Percentiles rank a stretch among this genome's conserved stretches.
phyloP scores from a whole-genome alignment of 2,797 vertebrate genomes.

The Oceanodroma leucorhoa region DNA sequence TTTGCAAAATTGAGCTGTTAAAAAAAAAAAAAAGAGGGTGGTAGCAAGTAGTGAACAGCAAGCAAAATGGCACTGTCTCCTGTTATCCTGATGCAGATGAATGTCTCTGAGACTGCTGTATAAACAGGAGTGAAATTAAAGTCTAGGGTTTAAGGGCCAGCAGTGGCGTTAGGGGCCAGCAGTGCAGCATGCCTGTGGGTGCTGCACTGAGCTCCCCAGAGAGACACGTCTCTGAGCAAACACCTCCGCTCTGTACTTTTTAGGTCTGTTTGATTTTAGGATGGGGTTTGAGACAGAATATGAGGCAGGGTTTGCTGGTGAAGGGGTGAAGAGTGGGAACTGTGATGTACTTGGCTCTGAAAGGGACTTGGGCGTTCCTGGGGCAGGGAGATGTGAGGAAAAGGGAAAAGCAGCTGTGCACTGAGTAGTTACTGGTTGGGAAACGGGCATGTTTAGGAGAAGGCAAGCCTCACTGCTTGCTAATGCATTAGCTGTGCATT shows the following conservation, averaged over 20 bases:
- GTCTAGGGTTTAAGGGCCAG: neutral
- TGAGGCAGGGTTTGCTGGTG: fast-evolving
- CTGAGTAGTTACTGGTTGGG: neutral
- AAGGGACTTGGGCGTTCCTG: neutral
- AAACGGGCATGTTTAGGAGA: neutral
- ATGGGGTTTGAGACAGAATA: neutral
- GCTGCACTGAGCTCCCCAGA: neutral
- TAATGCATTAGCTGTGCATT: neutral
- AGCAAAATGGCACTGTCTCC: neutral
- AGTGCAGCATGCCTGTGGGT: neutral
- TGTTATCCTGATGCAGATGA: neutral
- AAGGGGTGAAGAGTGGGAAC: neutral
- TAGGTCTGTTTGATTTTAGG: neutral
- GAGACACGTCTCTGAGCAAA: neutral
- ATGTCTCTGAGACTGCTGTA: neutral
- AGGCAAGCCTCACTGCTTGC: neutral
- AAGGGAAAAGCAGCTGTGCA: neutral
- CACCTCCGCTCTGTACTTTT: neutral
- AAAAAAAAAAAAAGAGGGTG: neutral
- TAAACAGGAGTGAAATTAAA: neutral
- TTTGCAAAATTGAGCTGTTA: neutral
- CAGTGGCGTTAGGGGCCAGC: no score
- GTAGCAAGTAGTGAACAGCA: neutral
- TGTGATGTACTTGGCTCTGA: neutral
- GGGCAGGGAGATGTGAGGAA: neutral